Percentiles rank a stretch among this genome's conserved stretches.
Conservation (phyloP, 1,140 invertebrate genomes). For the Meloidogyne chitwoodi region DNA sequence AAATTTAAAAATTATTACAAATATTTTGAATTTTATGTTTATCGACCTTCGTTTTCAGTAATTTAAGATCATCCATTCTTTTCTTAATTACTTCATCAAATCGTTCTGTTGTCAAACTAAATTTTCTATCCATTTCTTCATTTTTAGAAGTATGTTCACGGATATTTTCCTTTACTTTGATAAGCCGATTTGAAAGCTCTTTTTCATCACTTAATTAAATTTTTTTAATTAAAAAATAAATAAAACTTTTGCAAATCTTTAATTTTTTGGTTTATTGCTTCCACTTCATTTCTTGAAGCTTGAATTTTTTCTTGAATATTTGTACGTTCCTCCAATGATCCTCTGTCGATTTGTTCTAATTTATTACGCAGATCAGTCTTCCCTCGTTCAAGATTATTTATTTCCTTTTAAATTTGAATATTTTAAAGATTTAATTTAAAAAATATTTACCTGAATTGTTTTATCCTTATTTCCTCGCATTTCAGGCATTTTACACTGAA, state of each 20-base stretch:
- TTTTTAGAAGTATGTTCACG: neutral
- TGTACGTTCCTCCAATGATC: neutral
- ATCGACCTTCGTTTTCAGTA: neutral
- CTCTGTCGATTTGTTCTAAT: neutral
- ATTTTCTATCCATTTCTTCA: neutral
- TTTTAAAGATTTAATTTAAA: neutral
- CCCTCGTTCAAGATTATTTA: neutral
- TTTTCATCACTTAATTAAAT: conserved; percentile 9
- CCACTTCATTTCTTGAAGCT: neutral
- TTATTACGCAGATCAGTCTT: neutral
- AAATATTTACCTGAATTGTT: neutral
- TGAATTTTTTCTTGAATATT: neutral
- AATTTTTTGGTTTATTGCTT: neutral
- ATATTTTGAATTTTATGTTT: neutral
- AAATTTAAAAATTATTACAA: neutral
- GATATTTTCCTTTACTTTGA: conserved; percentile 10
- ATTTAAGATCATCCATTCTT: neutral
- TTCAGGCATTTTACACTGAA: neutral
- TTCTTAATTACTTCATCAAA: conserved; percentile 1
- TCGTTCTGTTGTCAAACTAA: neutral
- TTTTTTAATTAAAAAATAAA: neutral
- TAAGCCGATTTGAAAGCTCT: neutral
- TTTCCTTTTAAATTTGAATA: neutral
- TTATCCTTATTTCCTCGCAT: neutral
- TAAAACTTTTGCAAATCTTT: neutral